Evolutionary conservation across 2,797 vertebrate species (phyloP).

Genomic region (Novumbra hubbsi): DNA sequence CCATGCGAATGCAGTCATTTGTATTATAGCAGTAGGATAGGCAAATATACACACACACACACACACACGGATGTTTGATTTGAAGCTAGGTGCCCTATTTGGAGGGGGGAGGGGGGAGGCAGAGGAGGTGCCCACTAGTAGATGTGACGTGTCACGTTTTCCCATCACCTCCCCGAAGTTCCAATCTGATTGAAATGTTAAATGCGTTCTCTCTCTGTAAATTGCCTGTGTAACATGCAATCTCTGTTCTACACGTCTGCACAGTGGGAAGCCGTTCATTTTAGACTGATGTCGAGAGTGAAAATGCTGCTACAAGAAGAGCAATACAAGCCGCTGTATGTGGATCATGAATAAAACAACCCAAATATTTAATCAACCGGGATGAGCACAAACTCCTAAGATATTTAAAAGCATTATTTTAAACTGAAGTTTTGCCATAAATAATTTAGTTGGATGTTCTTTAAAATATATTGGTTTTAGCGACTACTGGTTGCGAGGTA

Average conservation of each 20-base stretch:
- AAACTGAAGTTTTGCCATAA: too few relatives aligned
- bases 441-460: too few relatives aligned
- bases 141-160: constrained; percentile 25
- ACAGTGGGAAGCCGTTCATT: constrained; percentile 9
- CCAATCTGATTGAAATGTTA: constrained; percentile 52
- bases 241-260: constrained; percentile 30
- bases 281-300: neutral
- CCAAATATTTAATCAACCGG: too few relatives aligned
- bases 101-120: neutral
- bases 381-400: too few relatives aligned
- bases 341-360: neutral
- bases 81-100: neutral
- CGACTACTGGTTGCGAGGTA: too few relatives aligned
- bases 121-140: constrained; percentile 10
- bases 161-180: constrained; percentile 17
- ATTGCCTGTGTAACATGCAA: constrained; percentile 52
- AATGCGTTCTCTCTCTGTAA: constrained; percentile 44
- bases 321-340: neutral
- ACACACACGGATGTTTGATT: neutral
- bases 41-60: constrained; percentile 5
- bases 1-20: constrained; percentile 44
- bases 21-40: constrained; percentile 12
- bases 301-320: neutral
- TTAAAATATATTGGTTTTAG: too few relatives aligned
- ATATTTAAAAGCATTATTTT: too few relatives aligned